Evolutionary conservation across 2,888 invertebrate species (phyloP).

Genomic region (Acronicta psi): DNA sequence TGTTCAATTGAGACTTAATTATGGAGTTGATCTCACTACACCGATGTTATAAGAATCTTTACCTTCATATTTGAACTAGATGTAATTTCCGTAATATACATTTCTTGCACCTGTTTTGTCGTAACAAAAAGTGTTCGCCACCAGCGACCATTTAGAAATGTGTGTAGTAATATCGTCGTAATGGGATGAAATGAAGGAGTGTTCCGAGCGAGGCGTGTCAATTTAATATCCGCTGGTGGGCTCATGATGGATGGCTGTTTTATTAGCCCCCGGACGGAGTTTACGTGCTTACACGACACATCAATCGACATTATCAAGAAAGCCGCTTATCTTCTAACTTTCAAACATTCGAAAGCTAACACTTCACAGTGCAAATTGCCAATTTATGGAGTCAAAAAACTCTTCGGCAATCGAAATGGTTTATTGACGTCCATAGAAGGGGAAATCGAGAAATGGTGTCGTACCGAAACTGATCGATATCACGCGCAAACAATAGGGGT

Average conservation of each 20-base stretch:
- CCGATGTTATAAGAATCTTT: constrained; percentile 26
- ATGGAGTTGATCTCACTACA: constrained; percentile 36
- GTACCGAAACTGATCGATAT: constrained; percentile 68
- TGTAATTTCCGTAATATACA: constrained; percentile 43
- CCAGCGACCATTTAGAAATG: constrained; percentile 52
- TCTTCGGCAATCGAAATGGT: constrained; percentile 48
- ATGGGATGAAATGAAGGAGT: constrained; percentile 75
- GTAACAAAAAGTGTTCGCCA: constrained; percentile 49
- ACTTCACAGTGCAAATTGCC: constrained; percentile 13
- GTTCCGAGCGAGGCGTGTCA: constrained; percentile 80
- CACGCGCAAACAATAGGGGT: constrained; percentile 73
- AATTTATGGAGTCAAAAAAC: constrained; percentile 26
- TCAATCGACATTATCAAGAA: constrained; percentile 62
- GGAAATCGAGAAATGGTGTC: constrained; percentile 59
- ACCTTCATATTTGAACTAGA: constrained; percentile 40
- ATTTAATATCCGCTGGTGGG: constrained; percentile 85
- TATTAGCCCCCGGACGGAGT: constrained; percentile 73
- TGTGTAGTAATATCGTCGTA: constrained; percentile 68
- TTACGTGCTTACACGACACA: constrained; percentile 66
- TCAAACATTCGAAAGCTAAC: constrained; percentile 35
- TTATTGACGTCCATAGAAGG: constrained; percentile 54
- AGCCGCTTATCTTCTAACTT: constrained; percentile 49
- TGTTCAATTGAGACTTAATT: constrained; percentile 57
- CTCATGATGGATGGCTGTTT: constrained; percentile 80
- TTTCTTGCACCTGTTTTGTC: constrained; percentile 56